These are phyloP conservation scores for Xanthia togata DNA, from an alignment of 2,888 invertebrate species.

Conservation along the genomic window DNA sequence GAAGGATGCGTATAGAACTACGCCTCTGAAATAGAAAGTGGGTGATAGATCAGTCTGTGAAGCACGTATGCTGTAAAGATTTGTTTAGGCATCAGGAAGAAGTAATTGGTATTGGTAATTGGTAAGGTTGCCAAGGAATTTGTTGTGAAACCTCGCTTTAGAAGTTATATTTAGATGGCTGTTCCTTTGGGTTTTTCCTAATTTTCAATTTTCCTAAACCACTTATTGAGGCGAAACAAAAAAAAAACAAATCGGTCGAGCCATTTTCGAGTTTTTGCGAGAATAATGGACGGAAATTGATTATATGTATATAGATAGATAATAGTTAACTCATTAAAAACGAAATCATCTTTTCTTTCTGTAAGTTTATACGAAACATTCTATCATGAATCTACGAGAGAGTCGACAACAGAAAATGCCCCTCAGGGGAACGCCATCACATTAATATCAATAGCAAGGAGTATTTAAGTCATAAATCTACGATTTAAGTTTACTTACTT, in stretches of 20 bases:
- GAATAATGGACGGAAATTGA: too few relatives aligned
- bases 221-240: too few relatives aligned
- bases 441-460: too few relatives aligned
- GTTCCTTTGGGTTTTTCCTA: too few relatives aligned
- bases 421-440: too few relatives aligned
- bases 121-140: neutral
- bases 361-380: neutral
- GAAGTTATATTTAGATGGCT: too few relatives aligned
- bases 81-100: neutral
- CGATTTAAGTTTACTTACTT: constrained; percentile 90
- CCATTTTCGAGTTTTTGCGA: too few relatives aligned
- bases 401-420: neutral
- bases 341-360: neutral
- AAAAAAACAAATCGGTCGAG: too few relatives aligned
- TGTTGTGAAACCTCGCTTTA: neutral
- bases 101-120: neutral
- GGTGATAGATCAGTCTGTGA: neutral
- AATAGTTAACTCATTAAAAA: neutral
- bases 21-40: constrained; percentile 88
- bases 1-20: constrained; percentile 94
- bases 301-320: too few relatives aligned
- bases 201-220: too few relatives aligned
- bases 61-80: neutral
- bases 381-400: neutral
- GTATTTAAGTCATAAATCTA: neutral